phyloP scores from a whole-genome alignment of 2,113 vertebrate genomes.

The Centropristis striata region DNA sequence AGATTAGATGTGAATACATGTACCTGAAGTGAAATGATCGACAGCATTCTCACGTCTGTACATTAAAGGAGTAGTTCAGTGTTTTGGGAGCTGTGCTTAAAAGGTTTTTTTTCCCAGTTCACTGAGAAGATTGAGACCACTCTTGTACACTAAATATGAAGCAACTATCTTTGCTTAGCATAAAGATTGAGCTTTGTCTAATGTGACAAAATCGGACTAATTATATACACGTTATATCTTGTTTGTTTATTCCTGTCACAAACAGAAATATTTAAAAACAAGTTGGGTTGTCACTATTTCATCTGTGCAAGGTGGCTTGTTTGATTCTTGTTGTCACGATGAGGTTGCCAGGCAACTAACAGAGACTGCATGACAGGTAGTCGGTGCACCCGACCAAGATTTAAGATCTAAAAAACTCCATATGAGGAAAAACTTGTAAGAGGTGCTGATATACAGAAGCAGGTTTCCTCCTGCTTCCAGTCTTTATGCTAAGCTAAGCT shows the following conservation, averaged over 20 bases:
- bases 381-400: background rate
- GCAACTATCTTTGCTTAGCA: background rate
- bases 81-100: too few relatives aligned
- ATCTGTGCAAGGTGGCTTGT: too few relatives aligned
- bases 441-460: background rate
- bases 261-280: background rate
- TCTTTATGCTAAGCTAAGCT: background rate
- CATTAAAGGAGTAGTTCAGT: too few relatives aligned
- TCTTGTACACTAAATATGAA: background rate
- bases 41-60: background rate
- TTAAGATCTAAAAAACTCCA: background rate
- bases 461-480: background rate
- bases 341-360: background rate
- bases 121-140: too few relatives aligned
- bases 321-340: background rate
- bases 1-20: background rate
- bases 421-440: too few relatives aligned
- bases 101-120: too few relatives aligned
- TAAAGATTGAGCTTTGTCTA: too few relatives aligned
- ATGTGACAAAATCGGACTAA: background rate
- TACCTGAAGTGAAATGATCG: too few relatives aligned
- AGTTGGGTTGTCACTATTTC: background rate
- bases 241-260: background rate
- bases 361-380: background rate
- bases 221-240: background rate